phyloP scores from a whole-genome alignment of 2,888 invertebrate genomes.

The Lissonota sp. region DNA sequence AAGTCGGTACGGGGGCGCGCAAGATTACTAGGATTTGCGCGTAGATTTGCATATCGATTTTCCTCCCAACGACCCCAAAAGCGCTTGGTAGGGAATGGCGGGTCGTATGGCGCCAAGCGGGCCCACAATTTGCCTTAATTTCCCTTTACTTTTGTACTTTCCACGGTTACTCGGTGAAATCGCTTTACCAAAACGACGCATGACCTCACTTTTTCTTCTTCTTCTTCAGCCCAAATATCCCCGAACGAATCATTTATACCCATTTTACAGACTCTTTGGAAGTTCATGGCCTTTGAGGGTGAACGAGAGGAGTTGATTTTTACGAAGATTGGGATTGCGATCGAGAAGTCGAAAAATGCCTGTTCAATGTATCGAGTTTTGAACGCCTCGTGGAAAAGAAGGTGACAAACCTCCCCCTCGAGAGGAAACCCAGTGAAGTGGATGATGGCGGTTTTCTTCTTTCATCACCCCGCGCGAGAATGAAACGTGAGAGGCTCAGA shows the following conservation, averaged over 20 bases:
- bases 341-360: too few species aligned
- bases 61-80: slow-evolving; percentile 65
- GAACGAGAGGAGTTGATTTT: too few species aligned
- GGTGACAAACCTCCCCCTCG: too few species aligned
- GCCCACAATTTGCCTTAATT: slow-evolving; percentile 81
- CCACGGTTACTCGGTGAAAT: slow-evolving; percentile 35
- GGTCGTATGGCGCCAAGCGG: slow-evolving; percentile 74
- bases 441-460: background rate
- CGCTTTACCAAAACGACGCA: slow-evolving; percentile 33
- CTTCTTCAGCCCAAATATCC: background rate
- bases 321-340: too few species aligned
- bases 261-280: too few species aligned
- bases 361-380: too few species aligned
- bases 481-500: slow-evolving; percentile 1
- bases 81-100: slow-evolving; percentile 37
- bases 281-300: too few species aligned
- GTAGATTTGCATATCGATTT: slow-evolving; percentile 83
- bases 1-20: slow-evolving; percentile 59
- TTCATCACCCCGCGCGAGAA: background rate
- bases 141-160: slow-evolving; percentile 53
- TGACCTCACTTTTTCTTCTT: slow-evolving; percentile 48
- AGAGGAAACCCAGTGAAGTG: background rate
- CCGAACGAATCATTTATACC: too few species aligned
- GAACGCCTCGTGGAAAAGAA: too few species aligned
- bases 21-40: slow-evolving; percentile 83